Percentiles rank a stretch among this genome's conserved stretches.
Conservation (phyloP, 2,888 invertebrate species). For the Acrobasis suavella region DNA sequence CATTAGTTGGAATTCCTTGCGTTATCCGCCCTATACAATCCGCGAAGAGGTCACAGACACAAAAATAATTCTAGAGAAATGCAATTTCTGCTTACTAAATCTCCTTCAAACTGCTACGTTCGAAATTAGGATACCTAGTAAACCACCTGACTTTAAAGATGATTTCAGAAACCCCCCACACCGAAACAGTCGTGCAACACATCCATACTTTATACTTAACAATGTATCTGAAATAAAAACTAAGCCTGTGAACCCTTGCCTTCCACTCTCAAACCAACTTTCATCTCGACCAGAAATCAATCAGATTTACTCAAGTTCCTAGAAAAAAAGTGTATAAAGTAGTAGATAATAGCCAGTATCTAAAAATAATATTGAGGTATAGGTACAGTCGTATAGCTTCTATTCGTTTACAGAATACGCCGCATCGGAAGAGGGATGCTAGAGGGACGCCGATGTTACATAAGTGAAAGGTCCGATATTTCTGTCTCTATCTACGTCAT, state of each 20-base stretch:
- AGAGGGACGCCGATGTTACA: slow-evolving; percentile 20
- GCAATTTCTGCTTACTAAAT: slow-evolving; percentile 45
- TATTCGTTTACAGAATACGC: slow-evolving; percentile 39
- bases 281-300: slow-evolving; percentile 46
- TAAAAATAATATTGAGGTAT: slow-evolving; percentile 43
- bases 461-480: slow-evolving; percentile 20
- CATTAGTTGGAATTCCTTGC: slow-evolving; percentile 26
- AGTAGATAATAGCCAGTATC: slow-evolving; percentile 51
- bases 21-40: slow-evolving; percentile 35
- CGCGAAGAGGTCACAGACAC: slow-evolving; percentile 47
- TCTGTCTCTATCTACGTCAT: slow-evolving; percentile 24
- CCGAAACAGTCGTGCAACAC: slow-evolving; percentile 21
- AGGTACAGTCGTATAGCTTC: slow-evolving; percentile 51
- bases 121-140: slow-evolving; percentile 1
- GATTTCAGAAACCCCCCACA: background rate
- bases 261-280: slow-evolving; percentile 45
- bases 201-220: slow-evolving; percentile 14
- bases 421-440: background rate
- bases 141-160: slow-evolving; percentile 2
- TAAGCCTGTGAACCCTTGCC: slow-evolving; percentile 47
- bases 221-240: slow-evolving; percentile 28
- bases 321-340: slow-evolving; percentile 44
- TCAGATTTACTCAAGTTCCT: slow-evolving; percentile 48
- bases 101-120: slow-evolving; percentile 28
- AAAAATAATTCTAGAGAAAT: slow-evolving; percentile 32